Percentiles rank a stretch among this genome's conserved stretches.
Evolutionary conservation across 2,797 vertebrate species (phyloP).

Genomic region (Molossus molossus): DNA sequence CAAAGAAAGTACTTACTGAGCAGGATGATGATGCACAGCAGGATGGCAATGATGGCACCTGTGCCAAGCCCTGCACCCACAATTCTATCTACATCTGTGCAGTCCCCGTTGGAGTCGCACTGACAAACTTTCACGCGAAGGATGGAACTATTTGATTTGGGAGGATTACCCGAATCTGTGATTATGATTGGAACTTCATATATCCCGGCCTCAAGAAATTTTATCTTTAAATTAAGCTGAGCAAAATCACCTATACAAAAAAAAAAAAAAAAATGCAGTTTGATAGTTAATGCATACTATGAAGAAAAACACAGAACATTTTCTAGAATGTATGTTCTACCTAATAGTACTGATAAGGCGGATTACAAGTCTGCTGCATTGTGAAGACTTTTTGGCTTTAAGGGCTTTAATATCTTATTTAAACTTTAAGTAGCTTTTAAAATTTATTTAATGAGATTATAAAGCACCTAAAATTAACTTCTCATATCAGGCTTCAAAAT

Average conservation of each 20-base stretch:
- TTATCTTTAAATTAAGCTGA: conserved; percentile 94
- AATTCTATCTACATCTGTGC: conserved; percentile 96
- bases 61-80: conserved; percentile 96
- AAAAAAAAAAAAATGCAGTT: background rate
- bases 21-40: conserved; percentile 97
- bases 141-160: conserved; percentile 95
- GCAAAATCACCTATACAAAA: conserved; percentile 93
- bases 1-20: conserved; percentile 92
- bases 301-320: background rate
- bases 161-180: conserved; percentile 97
- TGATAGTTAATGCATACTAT: background rate
- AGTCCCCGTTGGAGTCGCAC: conserved; percentile 97
- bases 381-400: background rate
- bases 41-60: conserved; percentile 97
- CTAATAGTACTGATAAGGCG: background rate
- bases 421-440: conserved; percentile 70
- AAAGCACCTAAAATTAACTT: conserved; percentile 68
- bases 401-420: conserved; percentile 54
- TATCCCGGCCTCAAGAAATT: conserved; percentile 95
- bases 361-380: background rate
- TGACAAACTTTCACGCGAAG: conserved; percentile 97
- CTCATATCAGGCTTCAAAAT: conserved; percentile 43
- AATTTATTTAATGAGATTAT: conserved; percentile 61
- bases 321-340: background rate
- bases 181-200: conserved; percentile 97